A percentile compares a stretch with the other conserved stretches of the same genome.
These are phyloP conservation scores for Alloplasta piceator DNA, from an alignment of 2,888 invertebrate species.

Conservation along the genomic window DNA sequence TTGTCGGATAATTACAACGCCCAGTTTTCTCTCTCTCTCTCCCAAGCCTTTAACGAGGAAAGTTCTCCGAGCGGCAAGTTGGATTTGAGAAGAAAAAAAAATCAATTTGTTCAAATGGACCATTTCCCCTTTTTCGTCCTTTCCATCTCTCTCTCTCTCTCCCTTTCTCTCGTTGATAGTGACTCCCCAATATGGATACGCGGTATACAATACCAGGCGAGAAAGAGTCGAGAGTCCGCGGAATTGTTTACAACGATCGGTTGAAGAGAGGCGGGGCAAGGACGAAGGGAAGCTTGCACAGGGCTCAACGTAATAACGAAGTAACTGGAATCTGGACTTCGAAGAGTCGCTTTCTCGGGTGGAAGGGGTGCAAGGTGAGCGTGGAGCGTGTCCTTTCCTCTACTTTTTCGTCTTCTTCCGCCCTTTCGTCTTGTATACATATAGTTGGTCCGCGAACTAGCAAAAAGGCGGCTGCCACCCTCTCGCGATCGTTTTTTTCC, in stretches of 20 bases:
- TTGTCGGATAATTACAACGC: conserved; percentile 62
- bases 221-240: conserved; percentile 53
- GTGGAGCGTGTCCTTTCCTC: conserved; percentile 29
- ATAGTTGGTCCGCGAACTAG: conserved; percentile 34
- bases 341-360: conserved; percentile 59
- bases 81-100: conserved; percentile 41
- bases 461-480: conserved; percentile 49
- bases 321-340: conserved; percentile 64
- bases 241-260: conserved; percentile 62
- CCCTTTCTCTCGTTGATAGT: conserved; percentile 27
- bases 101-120: conserved; percentile 56
- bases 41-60: conserved; percentile 51
- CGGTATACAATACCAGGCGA: conserved; percentile 42
- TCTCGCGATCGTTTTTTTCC: conserved; percentile 56
- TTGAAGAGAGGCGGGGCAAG: neutral
- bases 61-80: conserved; percentile 41
- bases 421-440: conserved; percentile 13
- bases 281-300: conserved; percentile 26
- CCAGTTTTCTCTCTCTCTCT: neutral
- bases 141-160: neutral
- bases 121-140: neutral
- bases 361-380: conserved; percentile 63
- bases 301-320: conserved; percentile 62
- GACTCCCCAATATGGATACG: conserved; percentile 23
- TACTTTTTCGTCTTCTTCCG: conserved; percentile 30